Percentiles rank a stretch among this genome's conserved stretches.
phyloP scores from a whole-genome alignment of 1,140 invertebrate species.

The Ruditapes philippinarum region DNA sequence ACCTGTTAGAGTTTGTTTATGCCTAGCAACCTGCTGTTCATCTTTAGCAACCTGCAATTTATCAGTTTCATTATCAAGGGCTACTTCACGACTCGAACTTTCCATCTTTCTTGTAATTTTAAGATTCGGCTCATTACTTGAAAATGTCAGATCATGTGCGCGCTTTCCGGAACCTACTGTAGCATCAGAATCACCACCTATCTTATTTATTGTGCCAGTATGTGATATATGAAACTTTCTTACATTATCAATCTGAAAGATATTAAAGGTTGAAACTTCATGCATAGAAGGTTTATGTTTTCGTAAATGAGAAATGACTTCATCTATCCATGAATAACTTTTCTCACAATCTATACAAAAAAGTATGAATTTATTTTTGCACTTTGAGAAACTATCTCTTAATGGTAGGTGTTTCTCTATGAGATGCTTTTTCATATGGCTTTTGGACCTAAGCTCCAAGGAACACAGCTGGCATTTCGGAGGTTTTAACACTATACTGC shows the following conservation, averaged over 20 bases:
- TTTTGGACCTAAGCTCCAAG: background rate
- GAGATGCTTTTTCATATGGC: background rate
- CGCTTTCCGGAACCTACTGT: too few species aligned
- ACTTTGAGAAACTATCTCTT: too few species aligned
- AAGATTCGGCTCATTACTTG: background rate
- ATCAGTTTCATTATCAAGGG: too few species aligned
- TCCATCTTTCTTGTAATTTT: background rate
- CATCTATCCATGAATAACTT: background rate
- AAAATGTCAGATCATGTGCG: background rate
- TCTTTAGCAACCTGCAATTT: background rate
- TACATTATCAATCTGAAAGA: background rate
- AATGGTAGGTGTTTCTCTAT: too few species aligned
- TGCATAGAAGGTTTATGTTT: background rate
- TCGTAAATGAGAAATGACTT: background rate
- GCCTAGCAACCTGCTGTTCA: background rate
- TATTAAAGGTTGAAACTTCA: background rate
- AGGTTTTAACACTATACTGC: background rate
- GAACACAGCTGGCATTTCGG: background rate
- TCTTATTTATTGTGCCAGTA: too few species aligned
- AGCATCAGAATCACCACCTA: too few species aligned
- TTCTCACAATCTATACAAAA: background rate
- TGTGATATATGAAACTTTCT: too few species aligned
- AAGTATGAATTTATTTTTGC: too few species aligned
- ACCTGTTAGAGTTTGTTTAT: too few species aligned
- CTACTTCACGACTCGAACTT: too few species aligned